Conservation (phyloP, 2,888 invertebrate genomes). For the Amiota communis region DNA sequence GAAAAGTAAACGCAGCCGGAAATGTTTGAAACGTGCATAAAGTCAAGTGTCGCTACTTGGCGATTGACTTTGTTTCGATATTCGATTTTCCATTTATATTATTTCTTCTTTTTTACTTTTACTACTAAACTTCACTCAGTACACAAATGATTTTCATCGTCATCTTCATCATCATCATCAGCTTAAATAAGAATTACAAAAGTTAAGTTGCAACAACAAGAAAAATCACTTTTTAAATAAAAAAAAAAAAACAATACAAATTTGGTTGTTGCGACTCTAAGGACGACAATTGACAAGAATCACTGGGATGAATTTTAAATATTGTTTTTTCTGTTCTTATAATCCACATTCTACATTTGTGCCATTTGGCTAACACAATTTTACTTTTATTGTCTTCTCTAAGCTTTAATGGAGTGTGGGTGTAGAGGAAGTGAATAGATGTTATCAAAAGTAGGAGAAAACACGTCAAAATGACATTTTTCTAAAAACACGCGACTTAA, state of each 20-base stretch:
- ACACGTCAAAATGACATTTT: too few species aligned
- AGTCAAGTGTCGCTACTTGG: conserved; percentile 27
- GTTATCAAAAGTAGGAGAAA: too few species aligned
- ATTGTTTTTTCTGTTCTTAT: conserved; percentile 16
- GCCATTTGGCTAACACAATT: conserved; percentile 64
- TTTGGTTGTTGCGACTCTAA: too few species aligned
- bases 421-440: too few species aligned
- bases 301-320: neutral
- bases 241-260: too few species aligned
- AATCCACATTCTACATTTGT: conserved; percentile 29
- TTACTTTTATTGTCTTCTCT: conserved; percentile 51
- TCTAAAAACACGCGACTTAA: too few species aligned
- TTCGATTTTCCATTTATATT: conserved; percentile 3
- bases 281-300: too few species aligned
- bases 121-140: too few species aligned
- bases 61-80: neutral
- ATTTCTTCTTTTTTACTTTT: neutral
- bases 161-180: neutral
- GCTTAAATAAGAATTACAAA: conserved; percentile 21
- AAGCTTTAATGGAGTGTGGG: too few species aligned
- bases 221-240: conserved; percentile 60
- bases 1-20: conserved; percentile 1
- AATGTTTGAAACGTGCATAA: conserved; percentile 33
- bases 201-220: conserved; percentile 57
- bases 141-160: too few species aligned